Percentiles rank a stretch among this genome's conserved stretches.
Conservation (phyloP, 2,113 vertebrate genomes). For the Ammodytes marinus region DNA sequence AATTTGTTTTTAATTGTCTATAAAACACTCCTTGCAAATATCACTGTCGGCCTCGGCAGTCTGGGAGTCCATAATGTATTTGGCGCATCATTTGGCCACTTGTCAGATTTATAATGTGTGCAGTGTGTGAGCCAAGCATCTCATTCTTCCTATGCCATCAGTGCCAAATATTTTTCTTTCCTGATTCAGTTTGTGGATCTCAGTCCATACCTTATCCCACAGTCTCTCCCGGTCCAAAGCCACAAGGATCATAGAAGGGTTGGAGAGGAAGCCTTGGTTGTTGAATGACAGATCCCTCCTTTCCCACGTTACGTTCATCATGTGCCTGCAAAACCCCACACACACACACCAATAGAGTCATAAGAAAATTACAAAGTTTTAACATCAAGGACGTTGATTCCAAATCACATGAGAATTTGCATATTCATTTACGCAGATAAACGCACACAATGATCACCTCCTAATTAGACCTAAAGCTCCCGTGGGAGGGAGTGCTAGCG, state of each 20-base stretch:
- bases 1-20: background rate
- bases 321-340: conserved; percentile 85
- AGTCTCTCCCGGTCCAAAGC: conserved; percentile 92
- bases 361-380: background rate
- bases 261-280: conserved; percentile 91
- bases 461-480: conserved; percentile 77
- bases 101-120: background rate
- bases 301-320: conserved; percentile 96
- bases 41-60: background rate
- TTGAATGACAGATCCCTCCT: conserved; percentile 95
- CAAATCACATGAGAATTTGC: conserved; percentile 26
- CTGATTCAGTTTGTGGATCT: background rate
- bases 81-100: too few relatives aligned
- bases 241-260: conserved; percentile 95
- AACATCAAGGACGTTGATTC: conserved; percentile 47
- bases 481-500: conserved; percentile 65
- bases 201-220: conserved; percentile 94
- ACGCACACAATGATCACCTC: conserved; percentile 55
- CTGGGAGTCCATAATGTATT: background rate
- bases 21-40: background rate
- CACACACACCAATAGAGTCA: background rate
- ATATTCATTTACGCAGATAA: conserved; percentile 58
- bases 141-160: too few relatives aligned
- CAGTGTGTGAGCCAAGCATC: background rate
- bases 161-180: background rate